phyloP scores from a whole-genome alignment of 2,113 vertebrate genomes.

The Dermatemys mawii region DNA sequence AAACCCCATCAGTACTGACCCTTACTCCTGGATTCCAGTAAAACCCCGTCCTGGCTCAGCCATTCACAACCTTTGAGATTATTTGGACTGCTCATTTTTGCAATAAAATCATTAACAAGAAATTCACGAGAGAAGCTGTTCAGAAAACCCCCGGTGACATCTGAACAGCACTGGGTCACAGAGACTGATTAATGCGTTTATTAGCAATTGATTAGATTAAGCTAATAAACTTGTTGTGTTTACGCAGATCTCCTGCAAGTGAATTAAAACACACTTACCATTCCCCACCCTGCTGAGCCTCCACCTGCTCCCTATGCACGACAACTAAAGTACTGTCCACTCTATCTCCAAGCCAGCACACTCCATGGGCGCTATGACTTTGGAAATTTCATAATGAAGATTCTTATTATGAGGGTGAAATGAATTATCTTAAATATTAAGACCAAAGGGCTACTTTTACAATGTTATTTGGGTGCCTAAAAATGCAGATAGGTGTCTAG shows the following conservation, averaged over 20 bases:
- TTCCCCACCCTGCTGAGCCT: neutral
- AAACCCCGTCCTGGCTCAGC: neutral
- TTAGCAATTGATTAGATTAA: neutral
- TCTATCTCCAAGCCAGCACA: neutral
- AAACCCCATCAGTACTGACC: neutral
- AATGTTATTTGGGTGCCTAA: rapidly evolving
- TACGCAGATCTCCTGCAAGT: neutral
- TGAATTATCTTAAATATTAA: neutral
- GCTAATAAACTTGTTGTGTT: constrained; percentile 7
- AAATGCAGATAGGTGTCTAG: neutral
- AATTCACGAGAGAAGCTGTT: neutral
- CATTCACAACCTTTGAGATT: constrained; percentile 12
- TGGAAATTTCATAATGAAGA: neutral
- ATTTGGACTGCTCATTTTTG: constrained; percentile 52
- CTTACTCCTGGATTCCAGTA: constrained; percentile 11
- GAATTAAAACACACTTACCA: neutral
- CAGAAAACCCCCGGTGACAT: neutral
- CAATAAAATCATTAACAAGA: constrained; percentile 11
- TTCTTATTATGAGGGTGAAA: neutral
- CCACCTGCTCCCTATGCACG: neutral
- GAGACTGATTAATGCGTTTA: neutral
- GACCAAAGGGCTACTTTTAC: neutral
- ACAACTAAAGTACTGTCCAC: neutral
- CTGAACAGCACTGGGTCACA: constrained; percentile 1
- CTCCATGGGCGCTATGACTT: neutral